Evolutionary conservation across 2,113 vertebrate genomes (phyloP).

Genomic region (Tupaia tana): DNA sequence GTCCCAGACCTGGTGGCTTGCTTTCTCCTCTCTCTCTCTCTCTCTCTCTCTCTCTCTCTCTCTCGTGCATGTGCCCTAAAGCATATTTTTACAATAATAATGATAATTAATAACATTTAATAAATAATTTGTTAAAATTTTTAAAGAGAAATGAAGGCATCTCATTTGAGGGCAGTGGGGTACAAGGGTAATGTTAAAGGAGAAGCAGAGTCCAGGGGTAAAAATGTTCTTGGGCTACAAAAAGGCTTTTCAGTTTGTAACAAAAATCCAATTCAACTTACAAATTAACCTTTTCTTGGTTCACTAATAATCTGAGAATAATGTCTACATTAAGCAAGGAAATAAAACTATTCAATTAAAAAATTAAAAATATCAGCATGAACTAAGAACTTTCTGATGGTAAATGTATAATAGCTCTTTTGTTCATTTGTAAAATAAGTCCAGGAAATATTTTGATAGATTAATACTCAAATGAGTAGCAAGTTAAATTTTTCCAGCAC

Average conservation of each 20-base stretch:
- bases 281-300: constrained; percentile 65
- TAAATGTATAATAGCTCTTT: constrained; percentile 72
- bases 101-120: too few relatives aligned
- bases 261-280: constrained; percentile 77
- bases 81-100: too few relatives aligned
- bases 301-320: constrained; percentile 77
- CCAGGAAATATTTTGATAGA: constrained; percentile 80
- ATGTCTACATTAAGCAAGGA: constrained; percentile 67
- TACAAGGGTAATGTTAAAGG: not conserved
- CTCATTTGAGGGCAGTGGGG: not conserved
- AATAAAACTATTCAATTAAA: constrained; percentile 74
- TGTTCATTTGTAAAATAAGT: constrained; percentile 68
- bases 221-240: constrained; percentile 55
- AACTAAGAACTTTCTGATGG: constrained; percentile 70
- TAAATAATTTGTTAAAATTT: too few relatives aligned
- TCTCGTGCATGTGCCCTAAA: too few relatives aligned
- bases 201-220: not conserved
- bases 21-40: too few relatives aligned
- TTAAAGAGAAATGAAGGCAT: not conserved
- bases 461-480: constrained; percentile 71
- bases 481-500: constrained; percentile 70
- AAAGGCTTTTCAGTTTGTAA: constrained; percentile 76
- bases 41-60: too few relatives aligned
- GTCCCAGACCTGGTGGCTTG: too few relatives aligned
- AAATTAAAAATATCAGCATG: constrained; percentile 75